A percentile compares a stretch with the other conserved stretches of the same genome.
Evolutionary conservation across 1,140 invertebrate genomes (phyloP).

Genomic region (Cydia amplana): DNA sequence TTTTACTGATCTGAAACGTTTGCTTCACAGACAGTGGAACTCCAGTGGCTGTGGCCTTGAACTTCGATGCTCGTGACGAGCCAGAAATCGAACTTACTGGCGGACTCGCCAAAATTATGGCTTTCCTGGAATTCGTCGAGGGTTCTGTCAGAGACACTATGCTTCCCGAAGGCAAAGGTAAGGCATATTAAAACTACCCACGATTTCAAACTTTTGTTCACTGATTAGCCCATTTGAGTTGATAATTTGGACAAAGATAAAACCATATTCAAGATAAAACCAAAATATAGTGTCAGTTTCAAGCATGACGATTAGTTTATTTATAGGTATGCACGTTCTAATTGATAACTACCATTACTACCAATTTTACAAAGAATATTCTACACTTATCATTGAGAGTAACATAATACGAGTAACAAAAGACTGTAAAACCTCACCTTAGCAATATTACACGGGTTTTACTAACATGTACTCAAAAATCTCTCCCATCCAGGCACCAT

Average conservation of each 20-base stretch:
- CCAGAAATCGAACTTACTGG: conserved; percentile 85
- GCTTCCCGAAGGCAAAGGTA: conserved; percentile 68
- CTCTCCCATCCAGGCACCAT: conserved; percentile 81
- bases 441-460: no score
- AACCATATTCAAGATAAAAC: no score
- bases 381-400: no score
- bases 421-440: no score
- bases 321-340: no score
- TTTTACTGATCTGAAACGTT: neutral
- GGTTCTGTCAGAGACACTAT: conserved; percentile 82
- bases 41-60: conserved; percentile 83
- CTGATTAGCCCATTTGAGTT: no score
- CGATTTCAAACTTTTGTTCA: neutral
- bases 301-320: no score
- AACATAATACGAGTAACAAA: no score
- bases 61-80: conserved; percentile 89
- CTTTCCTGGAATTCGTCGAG: conserved; percentile 89
- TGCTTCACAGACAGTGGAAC: conserved; percentile 43
- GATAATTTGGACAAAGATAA: no score
- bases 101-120: conserved; percentile 86
- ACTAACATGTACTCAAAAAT: neutral
- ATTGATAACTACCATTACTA: no score
- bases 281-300: no score
- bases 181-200: conserved; percentile 16
- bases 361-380: no score